A percentile compares a stretch with the other conserved stretches of the same genome.
These are phyloP conservation scores for Penelope pileata DNA, from an alignment of 2,113 vertebrate species.

Conservation along the genomic window DNA sequence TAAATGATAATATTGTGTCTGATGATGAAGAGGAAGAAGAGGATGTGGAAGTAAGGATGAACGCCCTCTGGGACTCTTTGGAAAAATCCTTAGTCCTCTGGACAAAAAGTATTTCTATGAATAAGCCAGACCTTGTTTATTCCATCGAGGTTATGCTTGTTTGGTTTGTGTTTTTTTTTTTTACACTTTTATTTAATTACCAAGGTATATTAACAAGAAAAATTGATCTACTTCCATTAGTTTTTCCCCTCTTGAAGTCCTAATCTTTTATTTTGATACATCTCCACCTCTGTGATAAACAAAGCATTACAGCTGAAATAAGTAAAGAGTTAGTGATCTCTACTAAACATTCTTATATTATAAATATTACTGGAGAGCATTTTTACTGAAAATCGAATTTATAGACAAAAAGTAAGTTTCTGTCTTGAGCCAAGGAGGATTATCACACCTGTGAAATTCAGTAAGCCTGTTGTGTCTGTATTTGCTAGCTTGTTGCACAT, in stretches of 20 bases:
- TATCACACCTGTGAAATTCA: not conserved
- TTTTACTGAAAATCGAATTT: not conserved
- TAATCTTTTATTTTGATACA: not conserved
- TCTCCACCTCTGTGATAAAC: not conserved
- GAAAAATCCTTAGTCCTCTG: not conserved
- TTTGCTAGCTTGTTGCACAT: not conserved
- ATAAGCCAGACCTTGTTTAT: not conserved
- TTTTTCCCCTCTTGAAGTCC: not conserved
- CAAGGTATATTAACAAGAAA: not conserved
- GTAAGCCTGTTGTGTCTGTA: accelerated
- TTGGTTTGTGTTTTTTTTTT: not conserved
- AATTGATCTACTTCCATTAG: not conserved
- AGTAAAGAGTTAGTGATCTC: not conserved
- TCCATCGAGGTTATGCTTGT: not conserved
- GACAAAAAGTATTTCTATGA: not conserved
- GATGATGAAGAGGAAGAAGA: conserved; percentile 94
- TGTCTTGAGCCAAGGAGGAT: not conserved
- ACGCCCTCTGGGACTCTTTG: not conserved
- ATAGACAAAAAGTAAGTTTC: not conserved
- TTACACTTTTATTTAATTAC: not conserved
- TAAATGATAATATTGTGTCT: conserved; percentile 83
- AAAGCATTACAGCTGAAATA: not conserved
- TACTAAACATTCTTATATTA: not conserved
- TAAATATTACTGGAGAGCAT: not conserved
- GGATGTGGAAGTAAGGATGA: conserved; percentile 84